Evolutionary conservation across 2,888 invertebrate genomes (phyloP).

Genomic region (Alentia gelatinosa): DNA sequence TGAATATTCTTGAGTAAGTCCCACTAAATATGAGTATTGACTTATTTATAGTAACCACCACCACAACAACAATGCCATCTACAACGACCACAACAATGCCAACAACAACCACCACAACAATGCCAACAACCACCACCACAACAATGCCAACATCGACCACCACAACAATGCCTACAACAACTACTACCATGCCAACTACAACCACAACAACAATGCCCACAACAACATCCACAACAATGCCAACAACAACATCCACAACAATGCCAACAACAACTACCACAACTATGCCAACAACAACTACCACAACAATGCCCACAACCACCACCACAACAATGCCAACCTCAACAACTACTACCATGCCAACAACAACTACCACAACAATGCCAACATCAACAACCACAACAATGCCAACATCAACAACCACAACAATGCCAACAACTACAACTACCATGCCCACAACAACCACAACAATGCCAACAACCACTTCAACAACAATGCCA

Average conservation of each 20-base stretch:
- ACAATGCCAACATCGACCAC: not conserved
- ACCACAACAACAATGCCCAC: no score
- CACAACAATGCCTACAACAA: no score
- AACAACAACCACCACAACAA: not conserved
- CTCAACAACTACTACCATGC: not conserved
- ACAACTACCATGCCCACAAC: not conserved
- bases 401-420: not conserved
- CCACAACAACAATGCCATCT: no score
- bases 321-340: not conserved
- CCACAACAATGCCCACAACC: not conserved
- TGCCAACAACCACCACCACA: not conserved
- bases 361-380: not conserved
- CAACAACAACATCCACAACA: not conserved
- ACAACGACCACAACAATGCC: no score
- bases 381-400: not conserved
- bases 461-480: not conserved
- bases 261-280: not conserved
- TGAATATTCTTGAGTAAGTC: no score
- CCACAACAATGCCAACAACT: not conserved
- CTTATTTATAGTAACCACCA: no score
- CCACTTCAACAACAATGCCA: not conserved
- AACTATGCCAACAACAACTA: no score
- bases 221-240: not conserved
- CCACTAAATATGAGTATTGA: no score
- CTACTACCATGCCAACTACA: no score